Conservation (phyloP, 2,888 invertebrate genomes). For the Sinopyrophorus schimmeli region DNA sequence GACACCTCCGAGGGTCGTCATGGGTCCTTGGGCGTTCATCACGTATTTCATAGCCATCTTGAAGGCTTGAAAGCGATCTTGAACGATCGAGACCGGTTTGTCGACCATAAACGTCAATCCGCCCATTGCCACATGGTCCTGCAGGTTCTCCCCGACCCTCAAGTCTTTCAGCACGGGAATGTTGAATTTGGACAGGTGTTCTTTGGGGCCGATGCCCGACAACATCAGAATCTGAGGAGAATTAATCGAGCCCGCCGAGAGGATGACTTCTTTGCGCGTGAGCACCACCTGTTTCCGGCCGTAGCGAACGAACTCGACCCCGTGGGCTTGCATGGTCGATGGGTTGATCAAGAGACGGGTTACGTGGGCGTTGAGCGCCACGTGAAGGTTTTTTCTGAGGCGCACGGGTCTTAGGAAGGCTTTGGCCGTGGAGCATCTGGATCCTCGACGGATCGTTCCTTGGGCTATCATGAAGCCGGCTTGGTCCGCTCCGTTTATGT, state of each 20-base stretch:
- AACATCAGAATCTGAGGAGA: conserved; percentile 90
- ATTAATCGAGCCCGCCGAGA: conserved; percentile 90
- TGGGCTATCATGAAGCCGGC: conserved; percentile 87
- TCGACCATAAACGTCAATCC: conserved; percentile 79
- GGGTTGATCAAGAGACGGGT: conserved; percentile 77
- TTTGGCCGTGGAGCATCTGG: conserved; percentile 84
- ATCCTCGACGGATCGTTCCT: conserved; percentile 80
- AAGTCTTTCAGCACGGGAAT: conserved; percentile 77
- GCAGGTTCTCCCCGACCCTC: conserved; percentile 79
- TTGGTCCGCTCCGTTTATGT: conserved; percentile 79
- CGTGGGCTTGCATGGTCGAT: conserved; percentile 72
- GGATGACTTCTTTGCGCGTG: conserved; percentile 81
- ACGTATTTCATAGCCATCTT: conserved; percentile 82
- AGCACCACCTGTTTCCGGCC: conserved; percentile 70
- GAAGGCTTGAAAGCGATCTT: conserved; percentile 74
- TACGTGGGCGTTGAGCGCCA: conserved; percentile 79
- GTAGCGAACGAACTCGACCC: conserved; percentile 78
- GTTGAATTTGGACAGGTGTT: conserved; percentile 70
- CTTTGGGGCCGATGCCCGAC: conserved; percentile 69
- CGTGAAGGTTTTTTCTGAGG: conserved; percentile 75
- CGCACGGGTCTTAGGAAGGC: conserved; percentile 82
- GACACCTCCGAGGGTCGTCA: conserved; percentile 85
- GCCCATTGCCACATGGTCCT: conserved; percentile 88
- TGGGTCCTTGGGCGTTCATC: conserved; percentile 76
- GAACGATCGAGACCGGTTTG: conserved; percentile 82